A percentile compares a stretch with the other conserved stretches of the same genome.
phyloP scores from a whole-genome alignment of 2,888 invertebrate species.

The Leucophora obtusa region DNA sequence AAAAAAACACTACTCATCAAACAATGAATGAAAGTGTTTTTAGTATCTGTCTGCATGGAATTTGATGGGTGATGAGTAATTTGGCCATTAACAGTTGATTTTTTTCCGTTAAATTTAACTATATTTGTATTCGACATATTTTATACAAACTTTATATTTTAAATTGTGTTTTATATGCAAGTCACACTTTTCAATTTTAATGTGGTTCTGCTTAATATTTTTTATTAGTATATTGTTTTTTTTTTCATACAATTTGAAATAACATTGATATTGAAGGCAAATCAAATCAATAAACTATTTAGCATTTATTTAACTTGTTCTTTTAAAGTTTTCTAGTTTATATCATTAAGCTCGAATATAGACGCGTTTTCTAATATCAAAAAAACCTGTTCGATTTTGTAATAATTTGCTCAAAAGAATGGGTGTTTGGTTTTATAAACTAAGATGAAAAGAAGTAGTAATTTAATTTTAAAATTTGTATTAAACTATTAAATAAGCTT shows the following conservation, averaged over 20 bases:
- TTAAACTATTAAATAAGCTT: too few relatives aligned
- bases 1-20: not conserved
- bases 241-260: slow-evolving; percentile 19
- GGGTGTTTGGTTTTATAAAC: not conserved
- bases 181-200: slow-evolving; percentile 37
- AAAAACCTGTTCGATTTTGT: not conserved
- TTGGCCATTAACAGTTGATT: not conserved
- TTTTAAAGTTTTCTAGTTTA: slow-evolving; percentile 14
- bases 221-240: slow-evolving; percentile 37
- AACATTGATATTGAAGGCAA: slow-evolving; percentile 60
- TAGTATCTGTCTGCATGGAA: not conserved
- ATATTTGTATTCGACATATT: not conserved
- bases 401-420: not conserved
- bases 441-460: not conserved
- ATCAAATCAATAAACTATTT: slow-evolving; percentile 32
- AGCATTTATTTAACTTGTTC: slow-evolving; percentile 15
- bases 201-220: not conserved
- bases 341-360: not conserved
- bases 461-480: too few relatives aligned
- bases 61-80: not conserved
- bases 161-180: slow-evolving; percentile 43
- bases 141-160: not conserved
- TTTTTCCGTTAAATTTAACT: not conserved
- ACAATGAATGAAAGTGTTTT: slow-evolving; percentile 7
- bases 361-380: not conserved